Base-by-base conservation (phyloP, 2,113 vertebrate genomes). In the Polyodon spathula region DNA sequence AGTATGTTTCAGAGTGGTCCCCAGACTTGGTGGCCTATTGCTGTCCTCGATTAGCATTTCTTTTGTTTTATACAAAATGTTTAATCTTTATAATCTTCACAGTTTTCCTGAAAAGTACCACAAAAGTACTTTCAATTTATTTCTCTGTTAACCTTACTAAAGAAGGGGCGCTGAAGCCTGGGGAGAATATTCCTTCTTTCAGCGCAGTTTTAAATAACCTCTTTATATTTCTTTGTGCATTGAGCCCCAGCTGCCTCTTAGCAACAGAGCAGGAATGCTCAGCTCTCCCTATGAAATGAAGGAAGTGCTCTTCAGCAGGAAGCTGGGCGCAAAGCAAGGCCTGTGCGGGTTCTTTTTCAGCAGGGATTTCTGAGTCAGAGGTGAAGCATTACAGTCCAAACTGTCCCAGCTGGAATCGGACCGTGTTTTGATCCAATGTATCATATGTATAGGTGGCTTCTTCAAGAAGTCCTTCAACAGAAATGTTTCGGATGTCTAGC, bases 181-280 rank as follows among this genome's bases (percentile, higher is more conserved):
- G 50, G 16, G 60, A 62, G 9, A 41, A 1, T 51, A 37, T 54
- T 53, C 38, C 16, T 53, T 40, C 60, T 37, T 58, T 63, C 27
- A 40, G 15, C n/a, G 54, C 51, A 41, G 41, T 37, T 44, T 52
- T 54, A 55, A 59, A 65, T 38, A 15, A 65, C 39, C 16, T 51
- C 54, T 66, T 56, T 58, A 60, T 66, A 39, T 7, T 41, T 60
- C 59, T 66, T 66, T 59, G 15, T 55, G 43, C 62, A 61, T 15
- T 14, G 15, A 61, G 15, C 15, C 44, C 64, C 44, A 37, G 40
- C 14, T 38, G 9, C n/a, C 38, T 11, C 8, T 53, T 39, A 56
- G 58, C 59, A 66, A 51, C 53, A 37, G 41, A 40, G 15, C 42
- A 37, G 59, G 59, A 66, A 61, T 60, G 53, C 53, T 17, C 44